Evolutionary conservation across 2,797 vertebrate genomes (phyloP).

Genomic region (Scyliorhinus canicula): DNA sequence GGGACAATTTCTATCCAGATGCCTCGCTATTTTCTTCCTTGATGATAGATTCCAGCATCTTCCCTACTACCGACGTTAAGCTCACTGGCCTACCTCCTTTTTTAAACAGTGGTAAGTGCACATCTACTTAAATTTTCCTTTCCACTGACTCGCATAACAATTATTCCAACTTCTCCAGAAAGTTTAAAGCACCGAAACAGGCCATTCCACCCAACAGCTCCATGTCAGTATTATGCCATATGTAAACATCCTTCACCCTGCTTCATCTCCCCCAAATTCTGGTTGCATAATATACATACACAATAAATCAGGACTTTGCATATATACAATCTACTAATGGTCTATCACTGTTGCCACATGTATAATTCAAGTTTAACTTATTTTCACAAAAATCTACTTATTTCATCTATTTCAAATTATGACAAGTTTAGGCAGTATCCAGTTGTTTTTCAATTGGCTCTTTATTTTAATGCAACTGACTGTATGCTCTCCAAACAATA

Average conservation of each 20-base stretch:
- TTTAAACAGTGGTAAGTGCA: too few species aligned
- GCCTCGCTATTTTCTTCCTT: too few species aligned
- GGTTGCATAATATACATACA: not conserved
- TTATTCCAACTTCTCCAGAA: not conserved
- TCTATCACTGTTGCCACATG: not conserved
- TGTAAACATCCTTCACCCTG: too few species aligned
- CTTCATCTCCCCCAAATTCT: not conserved
- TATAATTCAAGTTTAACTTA: not conserved
- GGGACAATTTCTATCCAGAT: too few species aligned
- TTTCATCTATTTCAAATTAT: not conserved
- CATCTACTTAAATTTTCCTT: not conserved
- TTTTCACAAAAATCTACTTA: not conserved
- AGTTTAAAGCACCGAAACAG: not conserved
- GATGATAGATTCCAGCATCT: too few species aligned
- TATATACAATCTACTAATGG: not conserved
- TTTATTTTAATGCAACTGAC: not conserved
- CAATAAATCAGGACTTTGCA: not conserved
- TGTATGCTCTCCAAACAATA: not conserved
- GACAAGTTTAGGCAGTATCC: not conserved
- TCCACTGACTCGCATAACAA: not conserved
- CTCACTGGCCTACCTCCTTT: too few species aligned
- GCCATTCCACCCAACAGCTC: not conserved
- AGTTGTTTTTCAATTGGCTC: not conserved
- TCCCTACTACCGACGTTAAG: too few species aligned
- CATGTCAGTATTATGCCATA: not conserved